phyloP scores from a whole-genome alignment of 2,888 invertebrate genomes.

The Minunthozetes semirufus region DNA sequence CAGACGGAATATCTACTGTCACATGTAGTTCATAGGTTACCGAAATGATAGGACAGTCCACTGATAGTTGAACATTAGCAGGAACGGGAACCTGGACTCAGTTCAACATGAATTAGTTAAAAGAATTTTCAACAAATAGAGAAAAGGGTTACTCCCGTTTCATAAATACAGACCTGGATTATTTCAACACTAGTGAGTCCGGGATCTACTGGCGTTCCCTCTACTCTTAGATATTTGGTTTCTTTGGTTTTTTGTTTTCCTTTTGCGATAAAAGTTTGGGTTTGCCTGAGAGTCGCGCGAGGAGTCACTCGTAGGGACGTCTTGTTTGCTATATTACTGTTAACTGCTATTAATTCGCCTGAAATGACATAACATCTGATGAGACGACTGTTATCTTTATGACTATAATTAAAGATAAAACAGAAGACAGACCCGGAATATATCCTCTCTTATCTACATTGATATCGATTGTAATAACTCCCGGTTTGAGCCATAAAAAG shows the following conservation, averaged over 20 bases:
- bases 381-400: neutral
- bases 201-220: neutral
- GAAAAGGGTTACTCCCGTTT: too few relatives aligned
- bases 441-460: neutral
- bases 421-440: neutral
- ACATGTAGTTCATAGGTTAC: slow-evolving; percentile 16
- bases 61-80: neutral
- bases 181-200: slow-evolving; percentile 4
- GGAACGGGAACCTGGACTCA: slow-evolving; percentile 18
- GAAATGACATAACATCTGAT: neutral
- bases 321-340: neutral
- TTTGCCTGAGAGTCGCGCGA: neutral
- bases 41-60: slow-evolving; percentile 1
- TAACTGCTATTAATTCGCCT: neutral
- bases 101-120: too few relatives aligned
- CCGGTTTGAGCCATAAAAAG: slow-evolving; percentile 9
- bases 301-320: neutral
- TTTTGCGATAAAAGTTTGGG: neutral
- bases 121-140: too few relatives aligned
- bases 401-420: neutral
- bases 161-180: neutral
- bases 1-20: neutral
- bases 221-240: neutral
- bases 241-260: slow-evolving; percentile 1
- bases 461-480: neutral